These are phyloP conservation scores for Achlya flavicornis DNA, from an alignment of 2,888 invertebrate genomes.

Conservation along the genomic window DNA sequence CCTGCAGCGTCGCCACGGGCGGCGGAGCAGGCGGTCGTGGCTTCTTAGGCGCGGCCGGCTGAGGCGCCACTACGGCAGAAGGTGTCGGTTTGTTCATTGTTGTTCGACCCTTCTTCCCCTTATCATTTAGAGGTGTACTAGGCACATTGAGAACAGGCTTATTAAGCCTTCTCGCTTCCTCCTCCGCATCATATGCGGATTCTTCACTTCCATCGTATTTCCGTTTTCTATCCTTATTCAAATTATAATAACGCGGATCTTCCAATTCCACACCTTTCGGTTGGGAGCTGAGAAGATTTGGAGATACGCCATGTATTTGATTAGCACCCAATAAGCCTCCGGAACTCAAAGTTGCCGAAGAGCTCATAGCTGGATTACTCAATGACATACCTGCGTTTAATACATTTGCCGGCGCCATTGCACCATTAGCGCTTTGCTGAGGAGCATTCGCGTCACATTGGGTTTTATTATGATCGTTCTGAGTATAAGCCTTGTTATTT, in stretches of 20 bases:
- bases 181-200: conserved; percentile 85
- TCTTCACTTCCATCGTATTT: conserved; percentile 88
- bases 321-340: conserved; percentile 76
- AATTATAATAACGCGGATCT: conserved; percentile 88
- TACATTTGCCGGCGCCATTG: conserved; percentile 65
- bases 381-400: conserved; percentile 69
- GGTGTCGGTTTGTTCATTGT: conserved; percentile 63
- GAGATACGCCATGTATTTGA: conserved; percentile 70
- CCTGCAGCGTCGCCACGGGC: conserved; percentile 73
- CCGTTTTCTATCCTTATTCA: conserved; percentile 88
- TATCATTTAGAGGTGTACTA: conserved; percentile 75
- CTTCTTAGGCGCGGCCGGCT: conserved; percentile 78
- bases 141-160: conserved; percentile 82
- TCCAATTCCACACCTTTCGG: conserved; percentile 83
- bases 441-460: conserved; percentile 66
- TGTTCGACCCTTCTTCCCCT: conserved; percentile 73
- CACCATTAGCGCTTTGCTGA: conserved; percentile 74
- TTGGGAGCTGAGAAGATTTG: conserved; percentile 62
- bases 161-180: conserved; percentile 77
- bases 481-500: conserved; percentile 66
- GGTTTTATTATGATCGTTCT: conserved; percentile 68
- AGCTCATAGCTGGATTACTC: conserved; percentile 66
- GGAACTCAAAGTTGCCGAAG: conserved; percentile 64
- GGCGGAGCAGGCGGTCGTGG: conserved; percentile 74
- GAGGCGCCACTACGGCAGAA: conserved; percentile 73